phyloP scores from a whole-genome alignment of 2,888 invertebrate genomes.

The Apodemia zela region DNA sequence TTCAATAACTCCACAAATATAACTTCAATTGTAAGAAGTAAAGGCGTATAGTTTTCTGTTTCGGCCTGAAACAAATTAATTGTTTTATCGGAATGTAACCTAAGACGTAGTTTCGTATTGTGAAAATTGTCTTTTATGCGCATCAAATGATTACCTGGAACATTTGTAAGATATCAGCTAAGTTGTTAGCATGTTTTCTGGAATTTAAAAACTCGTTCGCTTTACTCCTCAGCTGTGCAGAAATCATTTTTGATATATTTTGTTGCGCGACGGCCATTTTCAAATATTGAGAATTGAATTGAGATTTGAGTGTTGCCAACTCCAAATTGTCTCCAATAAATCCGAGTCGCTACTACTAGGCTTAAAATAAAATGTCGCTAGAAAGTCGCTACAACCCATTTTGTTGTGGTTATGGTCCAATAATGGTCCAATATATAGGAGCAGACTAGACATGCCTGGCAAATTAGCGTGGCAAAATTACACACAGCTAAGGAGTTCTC shows the following conservation, averaged over 20 bases:
- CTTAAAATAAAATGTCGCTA: no score
- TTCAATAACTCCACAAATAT: slow-evolving; percentile 85
- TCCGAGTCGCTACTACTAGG: no score
- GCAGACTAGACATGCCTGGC: no score
- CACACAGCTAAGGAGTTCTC: no score
- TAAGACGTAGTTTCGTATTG: slow-evolving; percentile 35
- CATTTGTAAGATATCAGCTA: slow-evolving; percentile 84
- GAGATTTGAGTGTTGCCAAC: background rate
- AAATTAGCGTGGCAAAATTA: no score
- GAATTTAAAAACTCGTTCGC: slow-evolving; percentile 86
- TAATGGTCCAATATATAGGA: no score
- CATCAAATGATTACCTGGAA: slow-evolving; percentile 77
- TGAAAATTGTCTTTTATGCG: slow-evolving; percentile 26
- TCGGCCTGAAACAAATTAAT: slow-evolving; percentile 63
- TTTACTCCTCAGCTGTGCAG: slow-evolving; percentile 83
- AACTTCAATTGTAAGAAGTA: slow-evolving; percentile 85
- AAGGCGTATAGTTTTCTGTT: slow-evolving; percentile 74
- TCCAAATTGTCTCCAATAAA: no score
- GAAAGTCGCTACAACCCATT: no score
- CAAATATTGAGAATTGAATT: slow-evolving; percentile 40
- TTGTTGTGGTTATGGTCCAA: no score
- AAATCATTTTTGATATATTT: slow-evolving; percentile 79
- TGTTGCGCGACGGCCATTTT: slow-evolving; percentile 68
- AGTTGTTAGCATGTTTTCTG: slow-evolving; percentile 82
- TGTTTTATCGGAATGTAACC: slow-evolving; percentile 36